A percentile compares a stretch with the other conserved stretches of the same genome.
phyloP scores from a whole-genome alignment of 2,113 vertebrate species.

The Cebidichthys violaceus region DNA sequence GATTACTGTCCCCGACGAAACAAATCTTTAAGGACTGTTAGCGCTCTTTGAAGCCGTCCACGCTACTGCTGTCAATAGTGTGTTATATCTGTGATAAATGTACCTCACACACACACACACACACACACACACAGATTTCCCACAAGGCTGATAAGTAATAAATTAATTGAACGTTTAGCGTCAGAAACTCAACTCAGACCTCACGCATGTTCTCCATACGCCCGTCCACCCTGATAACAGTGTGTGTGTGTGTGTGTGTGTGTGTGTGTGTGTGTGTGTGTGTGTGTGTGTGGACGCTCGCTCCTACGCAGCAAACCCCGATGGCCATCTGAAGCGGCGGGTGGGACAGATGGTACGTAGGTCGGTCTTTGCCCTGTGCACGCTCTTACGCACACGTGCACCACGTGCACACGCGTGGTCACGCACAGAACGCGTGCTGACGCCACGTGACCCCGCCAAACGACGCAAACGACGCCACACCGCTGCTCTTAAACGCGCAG shows the following conservation, averaged over 20 bases:
- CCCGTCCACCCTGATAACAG: constrained; percentile 25
- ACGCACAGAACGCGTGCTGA: constrained; percentile 24
- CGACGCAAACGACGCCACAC: background rate
- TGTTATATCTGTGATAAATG: background rate
- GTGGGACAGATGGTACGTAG: constrained; percentile 74
- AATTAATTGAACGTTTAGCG: constrained; percentile 42
- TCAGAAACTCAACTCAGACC: constrained; percentile 38
- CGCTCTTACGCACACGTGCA: background rate
- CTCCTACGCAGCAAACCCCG: constrained; percentile 31
- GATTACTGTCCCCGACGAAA: too few relatives aligned
- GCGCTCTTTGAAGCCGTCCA: background rate
- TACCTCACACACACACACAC: too few relatives aligned
- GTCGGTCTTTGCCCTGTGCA: constrained; percentile 39
- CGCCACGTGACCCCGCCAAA: constrained; percentile 8
- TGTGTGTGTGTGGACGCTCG: background rate
- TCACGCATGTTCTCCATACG: constrained; percentile 26
- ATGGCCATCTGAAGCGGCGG: constrained; percentile 69
- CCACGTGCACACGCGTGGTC: constrained; percentile 4
- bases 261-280: constrained; percentile 16
- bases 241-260: constrained; percentile 14
- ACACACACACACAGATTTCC: background rate
- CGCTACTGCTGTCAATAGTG: background rate
- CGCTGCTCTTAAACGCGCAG: background rate
- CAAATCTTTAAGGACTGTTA: too few relatives aligned
- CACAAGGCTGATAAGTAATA: constrained; percentile 21